These are phyloP conservation scores for Sinodicranocentrus sp. DNA, from an alignment of 2,888 invertebrate genomes.

Conservation along the genomic window DNA sequence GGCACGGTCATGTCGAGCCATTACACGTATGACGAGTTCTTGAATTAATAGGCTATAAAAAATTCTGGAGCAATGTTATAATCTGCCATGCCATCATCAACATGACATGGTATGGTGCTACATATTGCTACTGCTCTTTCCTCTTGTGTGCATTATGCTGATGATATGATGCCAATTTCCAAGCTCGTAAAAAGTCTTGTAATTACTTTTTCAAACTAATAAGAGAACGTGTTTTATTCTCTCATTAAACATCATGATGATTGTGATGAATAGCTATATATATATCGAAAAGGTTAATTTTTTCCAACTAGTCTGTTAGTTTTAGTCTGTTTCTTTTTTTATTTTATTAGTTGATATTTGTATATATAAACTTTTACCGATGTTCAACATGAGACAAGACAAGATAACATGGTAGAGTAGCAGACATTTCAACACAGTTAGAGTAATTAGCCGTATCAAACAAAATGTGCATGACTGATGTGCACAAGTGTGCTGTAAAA, in stretches of 20 bases:
- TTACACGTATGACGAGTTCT: slow-evolving; percentile 62
- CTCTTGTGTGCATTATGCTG: slow-evolving; percentile 16
- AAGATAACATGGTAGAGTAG: slow-evolving; percentile 7
- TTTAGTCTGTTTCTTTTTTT: background rate
- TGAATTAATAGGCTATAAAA: slow-evolving; percentile 69
- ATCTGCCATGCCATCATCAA: slow-evolving; percentile 32
- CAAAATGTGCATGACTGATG: slow-evolving; percentile 5
- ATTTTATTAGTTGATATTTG: slow-evolving; percentile 9
- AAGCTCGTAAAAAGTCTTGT: slow-evolving; percentile 62
- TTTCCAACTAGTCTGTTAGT: too few relatives aligned
- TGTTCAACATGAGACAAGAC: slow-evolving; percentile 25
- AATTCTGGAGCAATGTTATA: slow-evolving; percentile 63
- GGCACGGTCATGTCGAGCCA: slow-evolving; percentile 11
- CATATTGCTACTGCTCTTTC: slow-evolving; percentile 11
- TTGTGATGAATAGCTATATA: slow-evolving; percentile 40
- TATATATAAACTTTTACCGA: background rate
- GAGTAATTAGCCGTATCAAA: slow-evolving; percentile 55
- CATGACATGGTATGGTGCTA: slow-evolving; percentile 28
- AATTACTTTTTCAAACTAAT: slow-evolving; percentile 68
- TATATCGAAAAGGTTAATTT: too few relatives aligned
- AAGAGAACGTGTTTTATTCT: slow-evolving; percentile 58
- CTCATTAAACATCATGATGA: slow-evolving; percentile 48
- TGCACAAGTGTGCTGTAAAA: background rate
- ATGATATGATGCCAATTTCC: slow-evolving; percentile 46
- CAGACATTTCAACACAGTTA: slow-evolving; percentile 60